These are phyloP conservation scores for Danio jaintianensis DNA, from an alignment of 2,797 vertebrate species.

Conservation along the genomic window DNA sequence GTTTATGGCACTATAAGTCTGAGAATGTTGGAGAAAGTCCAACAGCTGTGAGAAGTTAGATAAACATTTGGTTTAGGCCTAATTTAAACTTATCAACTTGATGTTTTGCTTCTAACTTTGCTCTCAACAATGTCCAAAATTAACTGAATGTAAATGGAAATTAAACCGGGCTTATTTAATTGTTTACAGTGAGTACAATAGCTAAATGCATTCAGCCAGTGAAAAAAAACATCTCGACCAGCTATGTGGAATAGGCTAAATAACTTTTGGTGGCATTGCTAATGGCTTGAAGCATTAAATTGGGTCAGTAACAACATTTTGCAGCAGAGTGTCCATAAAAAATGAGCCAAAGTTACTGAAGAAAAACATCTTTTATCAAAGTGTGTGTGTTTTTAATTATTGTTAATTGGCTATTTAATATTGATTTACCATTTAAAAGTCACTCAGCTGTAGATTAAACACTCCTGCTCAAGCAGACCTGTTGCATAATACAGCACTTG, in stretches of 20 bases:
- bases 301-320: too few species aligned
- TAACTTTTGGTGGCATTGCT: too few species aligned
- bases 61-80: not conserved
- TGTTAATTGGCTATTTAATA: not conserved
- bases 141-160: not conserved
- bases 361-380: not conserved
- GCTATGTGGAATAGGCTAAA: too few species aligned
- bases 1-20: constrained; percentile 8
- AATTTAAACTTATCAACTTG: not conserved
- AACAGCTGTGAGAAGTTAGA: constrained; percentile 16
- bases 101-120: not conserved
- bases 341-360: not conserved
- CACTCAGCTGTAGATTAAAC: not conserved
- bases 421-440: not conserved
- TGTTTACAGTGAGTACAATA: not conserved
- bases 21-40: not conserved
- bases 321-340: too few species aligned
- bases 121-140: not conserved
- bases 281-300: too few species aligned
- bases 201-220: not conserved
- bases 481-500: constrained; percentile 27
- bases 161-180: not conserved
- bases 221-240: too few species aligned
- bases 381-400: not conserved
- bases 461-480: constrained; percentile 10